Evolutionary conservation across 2,113 vertebrate genomes (phyloP).

Genomic region (Oxyura jamaicensis): DNA sequence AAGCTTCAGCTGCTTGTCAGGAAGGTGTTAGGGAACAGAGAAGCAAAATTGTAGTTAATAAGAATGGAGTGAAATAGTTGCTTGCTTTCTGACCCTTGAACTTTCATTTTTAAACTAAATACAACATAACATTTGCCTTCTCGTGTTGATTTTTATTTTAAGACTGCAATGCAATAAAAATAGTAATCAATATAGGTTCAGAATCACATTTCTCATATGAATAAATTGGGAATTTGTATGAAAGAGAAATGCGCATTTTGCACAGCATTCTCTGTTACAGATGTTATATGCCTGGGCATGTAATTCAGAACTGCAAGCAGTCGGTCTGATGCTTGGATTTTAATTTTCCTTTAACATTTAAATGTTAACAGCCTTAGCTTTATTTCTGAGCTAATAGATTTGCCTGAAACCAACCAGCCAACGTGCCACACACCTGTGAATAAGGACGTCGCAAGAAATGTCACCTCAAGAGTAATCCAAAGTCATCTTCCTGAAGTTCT

Average conservation of each 20-base stretch:
- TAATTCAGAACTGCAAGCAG: not conserved
- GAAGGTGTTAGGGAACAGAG: not conserved
- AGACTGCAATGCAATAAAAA: not conserved
- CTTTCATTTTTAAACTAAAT: not conserved
- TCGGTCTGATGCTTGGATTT: not conserved
- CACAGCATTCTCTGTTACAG: not conserved
- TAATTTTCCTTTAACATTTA: not conserved
- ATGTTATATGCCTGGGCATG: not conserved
- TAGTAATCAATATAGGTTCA: not conserved
- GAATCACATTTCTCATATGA: not conserved
- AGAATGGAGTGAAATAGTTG: not conserved
- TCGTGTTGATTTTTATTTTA: not conserved
- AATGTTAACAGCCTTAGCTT: not conserved
- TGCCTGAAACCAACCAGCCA: not conserved
- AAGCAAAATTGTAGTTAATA: not conserved
- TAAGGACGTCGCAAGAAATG: not conserved
- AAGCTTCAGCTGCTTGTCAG: not conserved
- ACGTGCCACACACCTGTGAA: constrained; percentile 18
- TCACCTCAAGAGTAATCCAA: constrained; percentile 16
- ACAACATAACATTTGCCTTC: not conserved
- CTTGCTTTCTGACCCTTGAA: not conserved
- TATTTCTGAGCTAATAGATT: not conserved
- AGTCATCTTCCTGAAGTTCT: not conserved
- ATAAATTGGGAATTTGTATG: not conserved
- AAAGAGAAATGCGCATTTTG: not conserved